Evolutionary conservation across 2,113 vertebrate species (phyloP).

Genomic region (Furnarius figulus): DNA sequence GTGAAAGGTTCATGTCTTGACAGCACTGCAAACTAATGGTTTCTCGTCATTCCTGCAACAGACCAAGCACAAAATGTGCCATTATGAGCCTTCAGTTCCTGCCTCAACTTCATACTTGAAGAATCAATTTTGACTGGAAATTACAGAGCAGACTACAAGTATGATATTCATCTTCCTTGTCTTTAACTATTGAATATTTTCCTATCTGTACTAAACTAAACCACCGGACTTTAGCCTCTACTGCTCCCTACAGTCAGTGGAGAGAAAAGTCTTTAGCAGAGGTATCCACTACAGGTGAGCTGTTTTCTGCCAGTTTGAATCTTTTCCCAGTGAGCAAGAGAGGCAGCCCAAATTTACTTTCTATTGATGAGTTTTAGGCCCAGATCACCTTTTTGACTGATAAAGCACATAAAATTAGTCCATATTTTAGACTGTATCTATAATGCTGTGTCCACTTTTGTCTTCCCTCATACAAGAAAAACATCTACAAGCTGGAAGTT

Average conservation of each 20-base stretch:
- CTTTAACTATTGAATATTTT: neutral
- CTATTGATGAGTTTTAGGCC: neutral
- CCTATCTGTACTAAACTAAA: neutral
- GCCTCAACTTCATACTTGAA: neutral
- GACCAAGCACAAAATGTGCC: neutral
- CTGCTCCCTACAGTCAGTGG: neutral
- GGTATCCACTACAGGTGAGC: neutral
- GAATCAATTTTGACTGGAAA: neutral
- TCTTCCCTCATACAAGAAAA: neutral
- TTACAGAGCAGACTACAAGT: neutral
- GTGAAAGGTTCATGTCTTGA: neutral
- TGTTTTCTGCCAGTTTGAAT: neutral
- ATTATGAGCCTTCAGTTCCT: neutral
- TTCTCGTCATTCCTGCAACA: neutral
- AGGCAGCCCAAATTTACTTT: neutral
- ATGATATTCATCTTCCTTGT: neutral
- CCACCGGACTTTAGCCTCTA: neutral
- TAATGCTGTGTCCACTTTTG: neutral
- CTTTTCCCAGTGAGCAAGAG: neutral
- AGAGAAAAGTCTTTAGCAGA: neutral
- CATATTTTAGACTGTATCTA: neutral
- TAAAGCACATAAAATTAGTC: neutral
- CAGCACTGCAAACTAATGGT: neutral
- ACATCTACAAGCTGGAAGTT: neutral
- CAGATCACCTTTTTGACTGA: neutral